Conservation (phyloP, 1,140 invertebrate species). For the Armadillidium nasatum region DNA sequence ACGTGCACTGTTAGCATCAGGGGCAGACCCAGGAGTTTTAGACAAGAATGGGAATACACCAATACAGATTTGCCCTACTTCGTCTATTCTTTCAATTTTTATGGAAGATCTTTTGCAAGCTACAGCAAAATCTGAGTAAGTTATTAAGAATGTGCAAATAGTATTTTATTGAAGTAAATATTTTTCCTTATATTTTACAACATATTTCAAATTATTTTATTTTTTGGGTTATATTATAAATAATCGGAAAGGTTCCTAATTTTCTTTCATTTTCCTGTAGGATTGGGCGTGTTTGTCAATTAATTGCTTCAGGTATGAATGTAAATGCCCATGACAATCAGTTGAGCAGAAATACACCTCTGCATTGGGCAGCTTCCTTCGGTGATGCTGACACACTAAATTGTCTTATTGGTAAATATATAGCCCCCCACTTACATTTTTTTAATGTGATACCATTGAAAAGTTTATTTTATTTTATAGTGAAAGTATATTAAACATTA, state of each 20-base stretch:
- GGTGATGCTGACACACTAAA: slow-evolving; percentile 57
- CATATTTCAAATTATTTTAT: too few species aligned
- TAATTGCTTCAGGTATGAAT: slow-evolving; percentile 56
- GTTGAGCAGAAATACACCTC: slow-evolving; percentile 59
- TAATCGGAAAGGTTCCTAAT: too few species aligned
- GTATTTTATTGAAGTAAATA: slow-evolving; percentile 22
- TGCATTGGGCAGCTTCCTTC: slow-evolving; percentile 64
- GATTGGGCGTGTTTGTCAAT: slow-evolving; percentile 49
- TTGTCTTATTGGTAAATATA: slow-evolving; percentile 56
- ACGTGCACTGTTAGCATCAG: slow-evolving; percentile 57
- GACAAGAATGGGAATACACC: slow-evolving; percentile 58
- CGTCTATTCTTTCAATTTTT: slow-evolving; percentile 57
- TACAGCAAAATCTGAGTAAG: slow-evolving; percentile 61
- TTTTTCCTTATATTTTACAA: too few species aligned
- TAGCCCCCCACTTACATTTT: too few species aligned
- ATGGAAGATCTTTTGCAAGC: slow-evolving; percentile 61
- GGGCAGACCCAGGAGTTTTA: slow-evolving; percentile 58
- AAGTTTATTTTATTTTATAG: slow-evolving; percentile 25
- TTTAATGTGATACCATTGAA: not conserved
- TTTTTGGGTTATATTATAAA: too few species aligned
- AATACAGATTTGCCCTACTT: slow-evolving; percentile 55
- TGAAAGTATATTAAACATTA: slow-evolving; percentile 25
- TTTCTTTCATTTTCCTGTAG: slow-evolving; percentile 22
- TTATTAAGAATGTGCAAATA: slow-evolving; percentile 20
- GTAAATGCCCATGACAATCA: slow-evolving; percentile 60